Base-by-base conservation (phyloP, 2,113 vertebrate genomes). In the Pomatostomus ruficeps region DNA sequence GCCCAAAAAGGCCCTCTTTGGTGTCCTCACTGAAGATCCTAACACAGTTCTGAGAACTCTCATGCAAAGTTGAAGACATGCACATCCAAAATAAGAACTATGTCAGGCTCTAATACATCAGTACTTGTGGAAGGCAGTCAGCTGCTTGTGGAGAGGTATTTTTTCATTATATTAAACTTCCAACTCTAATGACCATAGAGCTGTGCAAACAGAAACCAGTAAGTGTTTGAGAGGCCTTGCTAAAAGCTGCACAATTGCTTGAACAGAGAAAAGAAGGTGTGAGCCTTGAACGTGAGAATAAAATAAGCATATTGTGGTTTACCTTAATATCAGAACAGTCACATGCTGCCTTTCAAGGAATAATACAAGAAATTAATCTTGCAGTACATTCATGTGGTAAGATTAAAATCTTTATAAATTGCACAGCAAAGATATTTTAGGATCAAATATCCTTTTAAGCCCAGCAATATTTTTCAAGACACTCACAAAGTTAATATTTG, bases 171-270 rank as follows among this genome's bases (percentile, higher is more conserved):
- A 66, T 81, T 85, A 55, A 71, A 81, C 77, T 85, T 81, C 83
- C 67, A 81, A 48, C 43, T 63, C 35, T 74, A 89, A 87, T 78
- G 70, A 65, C 38, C 48, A 51, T 6, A 87, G 84, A 84, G 14
- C 51, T 95, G 33, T 77, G 76, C 87, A 91, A 96, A 96, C 70
- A 96, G 77, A 89, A 94, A 87, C 51, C 48, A 74, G n/a, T 57
- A 61, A 73, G 63, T 71, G 42, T 87, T 91, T 84, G 63, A 67
- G 79, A 83, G 63, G 68, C 63, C 80, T 83, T 86, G 54, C 45
- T 92, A 85, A 88, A 82, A 88, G 78, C 78, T 84, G 26, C 12
- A 23, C 65, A 85, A 72, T 67, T 72, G 14, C 31, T 92, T 1
- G 0, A 80, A 38, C 9, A 78, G 72, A 84, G 51, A 54, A 93